Base-by-base conservation (phyloP, 2,113 vertebrate species). In the Galeopterus variegatus region DNA sequence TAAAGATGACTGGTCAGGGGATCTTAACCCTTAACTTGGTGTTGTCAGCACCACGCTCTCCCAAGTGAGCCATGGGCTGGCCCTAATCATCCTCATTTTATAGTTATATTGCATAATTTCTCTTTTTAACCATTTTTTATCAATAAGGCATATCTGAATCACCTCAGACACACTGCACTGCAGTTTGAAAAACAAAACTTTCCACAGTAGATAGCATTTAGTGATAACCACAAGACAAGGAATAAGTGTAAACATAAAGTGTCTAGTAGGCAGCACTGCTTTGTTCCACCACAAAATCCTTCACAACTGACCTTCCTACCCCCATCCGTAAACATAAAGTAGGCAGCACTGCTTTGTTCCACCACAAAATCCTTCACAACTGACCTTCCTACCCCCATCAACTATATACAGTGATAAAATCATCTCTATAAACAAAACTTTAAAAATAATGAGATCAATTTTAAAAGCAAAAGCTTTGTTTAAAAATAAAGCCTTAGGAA, bases 391-490 rank as follows among this genome's bases (percentile, higher is more conserved):
- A 73, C 64, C 73, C 50, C 64, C 14, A 64, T 10, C 80, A 97
- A 81, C 11, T 50, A 21, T 23, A 90, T 26, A 41, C 3, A n/a
- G 26, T 58, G 80, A 93, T 76, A 72, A 70, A 76, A 56, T 9
- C 62, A 93, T 1, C 31, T 75, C 50, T 52, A 58, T n/a, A 65
- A 92, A 81, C 14, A 76, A 28, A 91, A 54, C 50, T 67, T 79
- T 80, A 50, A 21, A 75, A 89, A 73, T 58, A 81, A 80, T 80
- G 73, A 96, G 56, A 54, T 80, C 19, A 80, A 86, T 24, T 76
- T 64, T 81, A 70, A 90, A 93, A 93, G 65, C 76, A 92, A 90
- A 76, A 33, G 19, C 41, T 67, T 52, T 70, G 60, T 69, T 92
- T 91, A 81, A 93, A 81, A 70, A 80, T 33, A 50, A 83, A 91